Evolutionary conservation across 2,888 invertebrate genomes (phyloP), one percentile per base, ranked within the genome.

Genomic region (Oeneis ivallda): DNA sequence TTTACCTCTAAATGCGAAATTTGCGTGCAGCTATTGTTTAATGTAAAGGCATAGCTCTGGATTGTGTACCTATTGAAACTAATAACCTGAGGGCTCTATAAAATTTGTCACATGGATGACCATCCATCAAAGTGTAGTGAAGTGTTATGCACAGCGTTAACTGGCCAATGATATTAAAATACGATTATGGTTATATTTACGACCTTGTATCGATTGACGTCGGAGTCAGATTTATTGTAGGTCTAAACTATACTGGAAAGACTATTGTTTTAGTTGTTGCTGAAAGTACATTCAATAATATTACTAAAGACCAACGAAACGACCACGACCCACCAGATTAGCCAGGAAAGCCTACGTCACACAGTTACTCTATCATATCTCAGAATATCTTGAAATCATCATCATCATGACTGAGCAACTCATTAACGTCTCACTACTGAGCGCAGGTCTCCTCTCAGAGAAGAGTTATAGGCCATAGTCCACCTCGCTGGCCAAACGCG

Each of bases 91-190:
- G 75, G 70, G 74, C 71, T 72, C 71, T 76, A 76, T 78, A 76
- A 76, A 75, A 79, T 79, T 83, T 82, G 78, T 78, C 78, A 76
- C 75, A 68, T 72, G 77, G 77, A 71, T 79, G 79, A 71, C 75
- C 75, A 73, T 75, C 74, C 76, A 78, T 80, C 82, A 82, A 80
- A 79, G 81, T 74, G 75, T 73, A 77, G 73, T 75, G 75, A 73
- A 72, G 58, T 68, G 72, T 70, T 72, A 71, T 76, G 71, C 75
- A 71, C 66, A 65, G 62, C 64, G 69, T 69, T 71, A 69, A 69
- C 67, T 67, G 69, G 56, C 69, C 69, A 69, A 70, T 68, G 61
- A 62, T 63, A 68, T 57, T 67, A 58, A 53, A 65, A 68, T 61
- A 64, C 65, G 47, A 53, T 65, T 64, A 50, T 50, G 43, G 49